Evolutionary conservation across 2,888 invertebrate species (phyloP), one percentile per base, ranked within the genome.

Genomic region (Temnothorax unifasciatus): DNA sequence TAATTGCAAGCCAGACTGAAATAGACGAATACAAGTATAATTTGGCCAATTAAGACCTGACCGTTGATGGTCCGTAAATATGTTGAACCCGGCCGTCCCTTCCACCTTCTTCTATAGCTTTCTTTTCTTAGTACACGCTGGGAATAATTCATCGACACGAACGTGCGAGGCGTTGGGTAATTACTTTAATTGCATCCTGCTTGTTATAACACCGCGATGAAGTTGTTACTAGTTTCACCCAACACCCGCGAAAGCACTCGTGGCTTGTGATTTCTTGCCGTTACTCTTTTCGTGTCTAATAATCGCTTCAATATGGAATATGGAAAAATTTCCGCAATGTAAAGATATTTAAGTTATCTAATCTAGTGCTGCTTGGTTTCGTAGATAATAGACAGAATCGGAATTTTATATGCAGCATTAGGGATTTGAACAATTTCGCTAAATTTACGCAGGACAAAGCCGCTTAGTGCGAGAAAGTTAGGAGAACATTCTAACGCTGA

Each of bases 161-260:
- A 88, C 85, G 86, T 83, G 79, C 85, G 34, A 79, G 85, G 86
- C 74, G 85, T 73, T 82, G 84, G 87, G 89, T 90, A 92, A 92
- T 92, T 92, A 92, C 90, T 90, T 92, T 92, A 92, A 92, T 92
- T 91, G 89, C 89, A 89, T 87, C 91, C 86, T 87, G 88, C 87
- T 87, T 89, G 90, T 86, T 88, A 87, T 85, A 86, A 84, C 85
- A 86, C 86, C 85, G 63, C 89, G 89, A 91, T 90, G 88, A 87
- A 89, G 88, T 90, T 91, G 90, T 92, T 92, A 91, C 89, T 86
- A 87, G 85, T 85, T 79, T 81, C 75, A 71, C 61, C 38, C 44
- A 54, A 44, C 84, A 57, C 47, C 4, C 64, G 66, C 59, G 61
- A 82, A 59, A 66, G 47, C 18, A 73, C 15, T 44, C 34, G 59